Evolutionary conservation across 2,888 invertebrate species (phyloP), one percentile per base, ranked within the genome.

Genomic region (Lacanobia wlatinum): DNA sequence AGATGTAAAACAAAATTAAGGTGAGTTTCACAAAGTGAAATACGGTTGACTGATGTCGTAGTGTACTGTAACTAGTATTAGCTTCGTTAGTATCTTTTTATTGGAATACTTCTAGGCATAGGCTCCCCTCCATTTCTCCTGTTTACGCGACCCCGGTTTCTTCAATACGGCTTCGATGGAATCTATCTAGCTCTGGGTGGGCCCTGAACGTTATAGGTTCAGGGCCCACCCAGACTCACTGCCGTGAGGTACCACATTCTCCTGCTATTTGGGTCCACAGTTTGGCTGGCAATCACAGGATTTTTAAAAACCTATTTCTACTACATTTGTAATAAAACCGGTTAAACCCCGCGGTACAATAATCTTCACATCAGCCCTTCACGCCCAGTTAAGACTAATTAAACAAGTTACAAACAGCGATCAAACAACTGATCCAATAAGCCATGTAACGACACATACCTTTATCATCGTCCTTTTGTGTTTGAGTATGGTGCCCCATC

Each of bases 401-500:
- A 38, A 70, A 70, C 58, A 78, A 70, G 18, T 38, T 21, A 16
- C 1, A 73, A 3, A 8, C 8, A 14, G 34, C 10, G 2, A 40
- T 40, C 1, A 65, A 48, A 58, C 48, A 70, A 34, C 53, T 60
- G 50, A 21, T 78, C 14, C 53, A 52, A 78, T 38, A 62, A 38
- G 3, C 28, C n/a, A 5, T 21, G 21, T 34, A 21, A 72, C 48
- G 2, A 5, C 3, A 18, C 38, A 2, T 94, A 98, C 98, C 97
- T 98, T 98, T 21, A 98, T 94, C 97, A 98, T 97, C 16, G 98
- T 98, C 82, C 99, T 96, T 90, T 98, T 98, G 90, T 98, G 99
- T 88, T 97, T 97, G 38, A 98, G 95, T 88, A 98, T 98, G n/a
- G 98, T 98, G 84, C 96, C 97, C 97, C 97, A 97, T 0, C 98